These are phyloP conservation scores for Laticauda laticaudata DNA, from an alignment of 2,113 vertebrate species.

Conservation along the genomic window DNA sequence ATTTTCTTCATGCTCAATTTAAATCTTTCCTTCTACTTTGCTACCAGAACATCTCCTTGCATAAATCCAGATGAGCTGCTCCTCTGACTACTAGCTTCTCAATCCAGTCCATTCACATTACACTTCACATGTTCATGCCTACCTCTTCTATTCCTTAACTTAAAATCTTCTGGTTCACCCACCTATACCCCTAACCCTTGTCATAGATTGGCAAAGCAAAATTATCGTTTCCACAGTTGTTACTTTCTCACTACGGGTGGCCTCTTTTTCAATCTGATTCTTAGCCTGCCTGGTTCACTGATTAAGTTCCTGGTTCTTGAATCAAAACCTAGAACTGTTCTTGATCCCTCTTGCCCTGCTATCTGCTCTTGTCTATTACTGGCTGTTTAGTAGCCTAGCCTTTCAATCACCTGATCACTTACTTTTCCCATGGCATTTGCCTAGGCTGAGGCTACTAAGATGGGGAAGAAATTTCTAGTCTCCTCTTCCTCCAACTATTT, in stretches of 20 bases:
- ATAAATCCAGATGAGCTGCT: not conserved
- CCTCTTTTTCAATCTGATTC: not conserved
- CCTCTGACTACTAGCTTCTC: not conserved
- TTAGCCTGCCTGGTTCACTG: not conserved
- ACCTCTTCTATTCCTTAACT: not conserved
- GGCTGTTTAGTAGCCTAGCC: not conserved
- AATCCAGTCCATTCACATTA: not conserved
- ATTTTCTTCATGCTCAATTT: not conserved
- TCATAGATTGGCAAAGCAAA: not conserved
- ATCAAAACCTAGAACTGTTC: not conserved
- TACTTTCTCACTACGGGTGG: not conserved
- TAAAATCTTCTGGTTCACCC: not conserved
- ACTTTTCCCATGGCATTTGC: not conserved
- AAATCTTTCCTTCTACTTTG: not conserved
- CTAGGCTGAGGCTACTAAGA: not conserved
- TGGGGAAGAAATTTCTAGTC: not conserved
- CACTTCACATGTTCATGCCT: not conserved
- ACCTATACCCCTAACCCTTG: not conserved
- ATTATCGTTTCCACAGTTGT: not conserved
- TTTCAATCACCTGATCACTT: not conserved
- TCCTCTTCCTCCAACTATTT: not conserved
- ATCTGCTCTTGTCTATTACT: not conserved
- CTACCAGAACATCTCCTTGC: not conserved
- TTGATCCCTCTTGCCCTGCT: not conserved
- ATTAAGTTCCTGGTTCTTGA: not conserved